These are phyloP conservation scores for Pachymerium ferrugineum DNA, from an alignment of 2,888 invertebrate genomes.

Conservation along the genomic window DNA sequence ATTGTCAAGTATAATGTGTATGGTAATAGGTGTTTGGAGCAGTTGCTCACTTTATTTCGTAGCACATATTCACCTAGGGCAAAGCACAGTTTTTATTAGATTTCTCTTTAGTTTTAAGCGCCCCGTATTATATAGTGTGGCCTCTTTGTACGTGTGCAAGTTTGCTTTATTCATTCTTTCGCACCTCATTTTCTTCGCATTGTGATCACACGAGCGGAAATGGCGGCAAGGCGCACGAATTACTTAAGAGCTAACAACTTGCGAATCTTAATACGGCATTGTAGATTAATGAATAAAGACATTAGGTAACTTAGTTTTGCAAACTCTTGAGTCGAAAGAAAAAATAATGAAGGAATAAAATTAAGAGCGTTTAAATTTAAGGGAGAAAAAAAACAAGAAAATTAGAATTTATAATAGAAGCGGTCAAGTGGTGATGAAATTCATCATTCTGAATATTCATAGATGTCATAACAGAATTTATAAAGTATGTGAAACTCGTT, in stretches of 20 bases:
- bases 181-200: conserved; percentile 31
- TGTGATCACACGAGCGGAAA: conserved; percentile 25
- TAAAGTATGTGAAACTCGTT: not conserved
- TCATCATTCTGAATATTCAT: not conserved
- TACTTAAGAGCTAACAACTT: conserved; percentile 19
- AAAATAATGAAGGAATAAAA: too few relatives aligned
- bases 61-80: conserved; percentile 18
- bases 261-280: not conserved
- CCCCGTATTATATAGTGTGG: not conserved
- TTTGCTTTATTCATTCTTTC: conserved; percentile 27
- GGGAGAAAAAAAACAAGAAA: too few relatives aligned
- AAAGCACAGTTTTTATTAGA: conserved; percentile 22
- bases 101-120: conserved; percentile 24
- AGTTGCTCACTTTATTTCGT: conserved; percentile 24
- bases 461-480: too few relatives aligned
- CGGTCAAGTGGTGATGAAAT: too few relatives aligned
- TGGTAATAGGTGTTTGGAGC: conserved; percentile 22
- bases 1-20: conserved; percentile 19
- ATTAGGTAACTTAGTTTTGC: too few relatives aligned
- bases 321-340: too few relatives aligned
- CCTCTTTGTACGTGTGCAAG: not conserved
- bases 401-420: too few relatives aligned
- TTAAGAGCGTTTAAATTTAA: too few relatives aligned
- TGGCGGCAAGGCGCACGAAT: not conserved
- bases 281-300: conserved; percentile 5